Conservation (phyloP, 1,140 invertebrate species). For the Microvelia longipes region DNA sequence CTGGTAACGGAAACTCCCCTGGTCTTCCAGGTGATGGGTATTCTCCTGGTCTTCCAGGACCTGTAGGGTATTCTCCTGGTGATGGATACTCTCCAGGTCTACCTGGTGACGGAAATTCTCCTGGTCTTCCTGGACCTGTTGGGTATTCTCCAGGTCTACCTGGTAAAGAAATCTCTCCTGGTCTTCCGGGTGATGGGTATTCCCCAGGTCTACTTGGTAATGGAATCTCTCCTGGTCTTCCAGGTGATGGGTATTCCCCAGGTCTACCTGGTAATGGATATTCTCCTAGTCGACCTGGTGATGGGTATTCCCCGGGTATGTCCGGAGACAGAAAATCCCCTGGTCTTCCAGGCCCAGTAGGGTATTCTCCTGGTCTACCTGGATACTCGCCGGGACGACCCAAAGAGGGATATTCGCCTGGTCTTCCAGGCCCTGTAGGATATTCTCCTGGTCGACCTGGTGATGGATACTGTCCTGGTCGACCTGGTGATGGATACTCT, state of each 20-base stretch:
- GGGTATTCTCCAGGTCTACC: slow-evolving; percentile 4
- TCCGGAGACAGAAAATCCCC: slow-evolving; percentile 9
- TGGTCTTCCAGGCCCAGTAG: slow-evolving; percentile 9
- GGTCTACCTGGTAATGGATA: slow-evolving; percentile 8
- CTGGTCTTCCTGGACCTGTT: slow-evolving; percentile 8
- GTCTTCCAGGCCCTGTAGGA: slow-evolving; percentile 8
- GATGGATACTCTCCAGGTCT: slow-evolving; percentile 4
- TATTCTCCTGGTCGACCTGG: slow-evolving; percentile 5
- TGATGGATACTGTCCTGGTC: slow-evolving; percentile 6
- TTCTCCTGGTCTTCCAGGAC: slow-evolving; percentile 6
- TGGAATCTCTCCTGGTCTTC: slow-evolving; percentile 12
- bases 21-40: slow-evolving; percentile 14
- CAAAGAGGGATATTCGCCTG: slow-evolving; percentile 8
- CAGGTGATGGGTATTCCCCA: slow-evolving; percentile 13
- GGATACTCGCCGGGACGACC: slow-evolving; percentile 11
- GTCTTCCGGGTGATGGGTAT: slow-evolving; percentile 13
- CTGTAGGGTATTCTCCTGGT: slow-evolving; percentile 11
- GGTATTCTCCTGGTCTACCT: slow-evolving; percentile 13
- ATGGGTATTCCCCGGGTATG: slow-evolving; percentile 16
- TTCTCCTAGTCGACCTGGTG: slow-evolving; percentile 10
- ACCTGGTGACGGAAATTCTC: slow-evolving; percentile 9
- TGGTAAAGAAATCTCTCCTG: slow-evolving; percentile 15
- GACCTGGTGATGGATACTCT: slow-evolving; percentile 7
- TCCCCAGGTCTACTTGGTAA: slow-evolving; percentile 10
- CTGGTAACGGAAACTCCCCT: slow-evolving; percentile 12